Percentiles rank a stretch among this genome's conserved stretches.
Conservation (phyloP, 37 sponge, comb jelly and placozoan genomes). For the Dysidea cf. avara region DNA sequence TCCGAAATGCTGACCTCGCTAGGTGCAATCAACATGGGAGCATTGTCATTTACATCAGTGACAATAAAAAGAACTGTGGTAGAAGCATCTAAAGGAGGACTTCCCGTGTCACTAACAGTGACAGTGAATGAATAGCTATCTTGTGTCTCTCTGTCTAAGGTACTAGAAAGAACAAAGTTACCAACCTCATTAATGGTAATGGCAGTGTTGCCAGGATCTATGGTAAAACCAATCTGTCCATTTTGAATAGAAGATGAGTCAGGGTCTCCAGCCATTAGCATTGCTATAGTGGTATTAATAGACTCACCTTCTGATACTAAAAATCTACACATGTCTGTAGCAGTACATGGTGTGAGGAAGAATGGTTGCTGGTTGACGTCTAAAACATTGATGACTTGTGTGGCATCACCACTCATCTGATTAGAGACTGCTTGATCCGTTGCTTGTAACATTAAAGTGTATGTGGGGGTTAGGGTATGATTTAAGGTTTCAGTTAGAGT, state of each 20-base stretch:
- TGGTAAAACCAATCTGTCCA: slow-evolving; percentile 9
- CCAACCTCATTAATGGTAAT: slow-evolving; percentile 32
- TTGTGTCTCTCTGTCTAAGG: slow-evolving; percentile 9
- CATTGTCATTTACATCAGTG: slow-evolving; percentile 63
- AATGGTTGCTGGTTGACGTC: slow-evolving; percentile 69
- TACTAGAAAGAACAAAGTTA: background rate
- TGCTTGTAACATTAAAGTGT: slow-evolving; percentile 55
- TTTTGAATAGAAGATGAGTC: slow-evolving; percentile 30
- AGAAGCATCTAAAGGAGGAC: slow-evolving; percentile 7
- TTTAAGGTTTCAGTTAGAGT: slow-evolving; percentile 27
- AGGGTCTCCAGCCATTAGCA: slow-evolving; percentile 46
- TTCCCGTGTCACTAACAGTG: slow-evolving; percentile 32
- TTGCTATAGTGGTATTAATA: slow-evolving; percentile 3
- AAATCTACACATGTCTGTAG: slow-evolving; percentile 18
- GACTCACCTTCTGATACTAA: slow-evolving; percentile 36
- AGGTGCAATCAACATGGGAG: slow-evolving; percentile 45
- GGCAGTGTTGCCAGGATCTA: slow-evolving; percentile 1
- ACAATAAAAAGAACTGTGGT: slow-evolving; percentile 37
- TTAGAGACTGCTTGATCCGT: slow-evolving; percentile 40
- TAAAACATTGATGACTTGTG: slow-evolving; percentile 29
- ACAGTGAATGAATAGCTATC: slow-evolving; percentile 28
- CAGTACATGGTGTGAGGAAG: slow-evolving; percentile 44
- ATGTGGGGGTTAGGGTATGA: slow-evolving; percentile 14
- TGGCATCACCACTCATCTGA: slow-evolving; percentile 32
- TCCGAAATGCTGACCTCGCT: slow-evolving; percentile 17